A percentile compares a stretch with the other conserved stretches of the same genome.
Conservation (phyloP, 2,113 vertebrate genomes). For the Talpa occidentalis region DNA sequence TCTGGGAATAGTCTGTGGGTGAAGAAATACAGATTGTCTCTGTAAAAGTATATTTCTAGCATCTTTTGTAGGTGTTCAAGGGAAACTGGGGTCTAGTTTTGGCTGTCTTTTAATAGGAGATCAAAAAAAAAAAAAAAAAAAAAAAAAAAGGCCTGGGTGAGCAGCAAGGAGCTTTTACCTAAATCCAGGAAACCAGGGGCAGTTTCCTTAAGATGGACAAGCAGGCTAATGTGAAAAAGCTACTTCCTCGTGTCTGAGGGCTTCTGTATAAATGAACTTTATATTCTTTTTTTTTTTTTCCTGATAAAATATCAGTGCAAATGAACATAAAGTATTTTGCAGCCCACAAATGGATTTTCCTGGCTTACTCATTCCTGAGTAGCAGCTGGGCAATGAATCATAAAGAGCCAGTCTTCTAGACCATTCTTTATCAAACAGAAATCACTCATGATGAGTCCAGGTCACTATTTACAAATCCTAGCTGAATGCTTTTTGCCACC, state of each 20-base stretch:
- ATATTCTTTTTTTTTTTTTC: neutral
- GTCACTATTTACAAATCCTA: constrained; percentile 26
- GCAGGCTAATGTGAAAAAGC: neutral
- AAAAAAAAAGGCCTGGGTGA: neutral
- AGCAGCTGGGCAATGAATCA: constrained; percentile 10
- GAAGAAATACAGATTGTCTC: neutral
- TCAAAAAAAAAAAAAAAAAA: neutral
- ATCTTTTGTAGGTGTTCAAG: constrained; percentile 10
- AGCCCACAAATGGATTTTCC: constrained; percentile 43
- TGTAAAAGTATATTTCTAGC: neutral
- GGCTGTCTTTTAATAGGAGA: neutral
- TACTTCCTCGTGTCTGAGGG: neutral
- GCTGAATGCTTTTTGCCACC: neutral
- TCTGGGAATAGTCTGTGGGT: neutral
- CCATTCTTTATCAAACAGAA: neutral
- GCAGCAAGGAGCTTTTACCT: neutral
- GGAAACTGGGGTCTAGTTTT: neutral
- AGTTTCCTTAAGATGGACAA: neutral
- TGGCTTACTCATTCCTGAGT: constrained; percentile 17
- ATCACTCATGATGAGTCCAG: neutral
- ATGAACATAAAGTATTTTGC: constrained; percentile 18
- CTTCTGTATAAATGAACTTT: neutral
- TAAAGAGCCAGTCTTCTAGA: neutral
- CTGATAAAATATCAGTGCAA: neutral
- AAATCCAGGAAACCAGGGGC: neutral